A percentile compares a stretch with the other conserved stretches of the same genome.
These are phyloP conservation scores for Poicephalus meyeri DNA, from an alignment of 2,113 vertebrate species.

Conservation along the genomic window DNA sequence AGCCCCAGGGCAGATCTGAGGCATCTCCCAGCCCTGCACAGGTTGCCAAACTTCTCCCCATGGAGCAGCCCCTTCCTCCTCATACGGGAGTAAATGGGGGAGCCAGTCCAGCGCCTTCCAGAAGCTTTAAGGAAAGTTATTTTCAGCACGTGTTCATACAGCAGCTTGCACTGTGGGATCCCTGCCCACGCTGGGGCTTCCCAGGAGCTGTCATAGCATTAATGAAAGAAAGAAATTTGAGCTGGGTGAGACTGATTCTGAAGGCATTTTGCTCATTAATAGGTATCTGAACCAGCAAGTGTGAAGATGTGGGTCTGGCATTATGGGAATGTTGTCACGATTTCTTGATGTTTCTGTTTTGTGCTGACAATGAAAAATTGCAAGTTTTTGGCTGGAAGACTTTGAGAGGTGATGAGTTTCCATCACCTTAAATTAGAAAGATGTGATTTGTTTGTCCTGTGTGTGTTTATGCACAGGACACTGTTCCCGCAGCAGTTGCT, in stretches of 20 bases:
- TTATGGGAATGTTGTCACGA: fast-evolving
- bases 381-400: neutral
- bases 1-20: no score
- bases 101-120: fast-evolving
- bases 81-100: fast-evolving
- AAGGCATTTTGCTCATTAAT: neutral
- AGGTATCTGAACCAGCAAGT: neutral
- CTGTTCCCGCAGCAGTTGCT: fast-evolving
- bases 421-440: neutral
- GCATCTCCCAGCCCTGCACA: no score
- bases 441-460: neutral
- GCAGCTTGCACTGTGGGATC: neutral
- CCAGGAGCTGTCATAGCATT: neutral
- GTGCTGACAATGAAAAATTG: neutral
- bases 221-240: neutral
- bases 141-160: fast-evolving
- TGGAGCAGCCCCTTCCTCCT: neutral
- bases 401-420: neutral
- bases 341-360: neutral
- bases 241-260: neutral
- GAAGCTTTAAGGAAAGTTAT: neutral
- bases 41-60: no score
- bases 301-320: neutral
- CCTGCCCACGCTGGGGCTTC: neutral
- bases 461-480: neutral